These are phyloP conservation scores for Cenopis cana DNA, from an alignment of 2,888 invertebrate genomes.

Conservation along the genomic window DNA sequence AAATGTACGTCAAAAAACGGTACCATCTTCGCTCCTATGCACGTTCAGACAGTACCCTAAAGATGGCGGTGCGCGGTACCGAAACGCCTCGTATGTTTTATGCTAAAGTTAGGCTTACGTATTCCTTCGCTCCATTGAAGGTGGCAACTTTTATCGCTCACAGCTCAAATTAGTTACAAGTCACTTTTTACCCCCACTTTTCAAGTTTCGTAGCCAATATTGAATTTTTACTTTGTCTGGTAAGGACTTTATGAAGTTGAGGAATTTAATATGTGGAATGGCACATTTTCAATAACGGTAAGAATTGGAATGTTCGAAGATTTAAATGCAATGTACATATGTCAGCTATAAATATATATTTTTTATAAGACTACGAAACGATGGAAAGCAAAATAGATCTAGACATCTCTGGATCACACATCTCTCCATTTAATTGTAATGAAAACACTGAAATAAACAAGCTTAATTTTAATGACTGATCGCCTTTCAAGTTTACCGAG, in stretches of 20 bases:
- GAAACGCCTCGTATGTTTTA: too few relatives aligned
- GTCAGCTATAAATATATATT: neutral
- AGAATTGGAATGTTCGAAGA: neutral
- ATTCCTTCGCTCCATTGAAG: conserved; percentile 70
- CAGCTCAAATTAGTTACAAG: conserved; percentile 76
- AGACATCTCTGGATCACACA: too few relatives aligned
- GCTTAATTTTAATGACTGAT: too few relatives aligned
- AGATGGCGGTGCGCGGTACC: too few relatives aligned
- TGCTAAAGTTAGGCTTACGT: conserved; percentile 55
- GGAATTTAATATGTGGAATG: conserved; percentile 59
- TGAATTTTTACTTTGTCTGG: conserved; percentile 76
- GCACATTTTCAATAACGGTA: conserved; percentile 23
- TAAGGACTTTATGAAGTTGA: conserved; percentile 52
- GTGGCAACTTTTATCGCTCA: conserved; percentile 74
- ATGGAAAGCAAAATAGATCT: too few relatives aligned
- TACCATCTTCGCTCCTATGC: too few relatives aligned
- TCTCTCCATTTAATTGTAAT: too few relatives aligned
- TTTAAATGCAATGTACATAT: conserved; percentile 1
- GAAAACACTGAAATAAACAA: too few relatives aligned
- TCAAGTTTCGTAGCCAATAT: conserved; percentile 79
- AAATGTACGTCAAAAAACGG: too few relatives aligned
- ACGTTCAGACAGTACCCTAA: too few relatives aligned
- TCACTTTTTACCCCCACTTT: conserved; percentile 60
- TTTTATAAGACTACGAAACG: too few relatives aligned
- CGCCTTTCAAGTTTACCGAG: too few relatives aligned